Base-by-base conservation (phyloP, 2,797 vertebrate genomes). In the Tokudaia tokunoshimensis region DNA sequence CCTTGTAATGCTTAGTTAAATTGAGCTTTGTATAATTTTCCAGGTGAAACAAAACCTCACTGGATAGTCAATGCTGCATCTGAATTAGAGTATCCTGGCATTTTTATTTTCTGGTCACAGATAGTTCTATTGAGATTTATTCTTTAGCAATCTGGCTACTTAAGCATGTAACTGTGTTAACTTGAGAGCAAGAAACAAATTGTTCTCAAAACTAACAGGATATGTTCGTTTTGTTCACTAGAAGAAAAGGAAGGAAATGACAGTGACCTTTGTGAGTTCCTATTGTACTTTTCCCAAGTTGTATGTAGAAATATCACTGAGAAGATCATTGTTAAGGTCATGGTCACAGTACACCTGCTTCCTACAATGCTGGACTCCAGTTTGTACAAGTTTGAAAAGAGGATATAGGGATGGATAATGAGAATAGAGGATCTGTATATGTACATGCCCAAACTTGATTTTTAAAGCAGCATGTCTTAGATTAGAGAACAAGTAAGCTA, bases 311-410 rank as follows among this genome's bases (percentile, higher is more conserved):
- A 92, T 24, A 13, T 44, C 6, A 74, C 15, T 47, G 83, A 82
- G 47, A n/a, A 31, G 93, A 83, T 96, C 61, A 85, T 31, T n/a
- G 44, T 34, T 44, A 34, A 1, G 41, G 61, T 67, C 61, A 50
- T 13, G 19, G 83, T 85, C 97, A 93, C 41, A 22, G 34, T 67
- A 61, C 91, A 96, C 57, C 94, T 96, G 96, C 85, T 97, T 97
- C 96, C 97, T 96, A 63, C 2, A 61, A 90, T 91, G 44, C 72
- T 75, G n/a, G 29, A 31, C n/a, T 87, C 10, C 1, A 52, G 8
- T 78, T 83, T 82, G 14, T 37, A 65, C 81, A 93, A 79, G 37
- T 12, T 34, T 0, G 44, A 91, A 97, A 94, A 59, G 50, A 97
- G 95, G 81, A 97, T 94, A 75, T 50, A n/a, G 74, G n/a, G 9